A percentile compares a stretch with the other conserved stretches of the same genome.
Conservation (phyloP, 2,888 invertebrate species). For the Drosophila niveifrons region DNA sequence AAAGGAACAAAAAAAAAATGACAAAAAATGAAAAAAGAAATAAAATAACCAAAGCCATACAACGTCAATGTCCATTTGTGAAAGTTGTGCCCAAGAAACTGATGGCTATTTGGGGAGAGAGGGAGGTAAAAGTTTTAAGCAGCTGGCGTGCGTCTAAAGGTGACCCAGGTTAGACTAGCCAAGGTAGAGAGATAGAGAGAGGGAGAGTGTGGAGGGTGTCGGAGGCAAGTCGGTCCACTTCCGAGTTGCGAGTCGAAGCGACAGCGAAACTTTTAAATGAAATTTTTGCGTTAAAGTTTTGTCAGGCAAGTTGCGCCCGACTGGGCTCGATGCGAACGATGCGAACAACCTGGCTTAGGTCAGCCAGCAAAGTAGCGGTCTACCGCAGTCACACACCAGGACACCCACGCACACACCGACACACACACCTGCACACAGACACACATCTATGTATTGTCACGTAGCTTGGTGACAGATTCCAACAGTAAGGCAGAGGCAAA, state of each 20-base stretch:
- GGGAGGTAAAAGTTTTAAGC: conserved; percentile 57
- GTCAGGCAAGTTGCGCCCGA: conserved; percentile 66
- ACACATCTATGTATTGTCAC: conserved; percentile 74
- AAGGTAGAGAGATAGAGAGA: neutral
- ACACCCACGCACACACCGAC: conserved; percentile 20
- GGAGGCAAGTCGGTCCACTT: conserved; percentile 20
- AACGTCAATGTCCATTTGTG: conserved; percentile 77
- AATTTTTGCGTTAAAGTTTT: conserved; percentile 80
- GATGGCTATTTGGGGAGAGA: conserved; percentile 26
- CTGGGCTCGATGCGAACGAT: conserved; percentile 27
- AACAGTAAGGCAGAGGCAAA: conserved; percentile 41
- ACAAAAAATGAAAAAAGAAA: neutral
- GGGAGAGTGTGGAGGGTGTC: neutral
- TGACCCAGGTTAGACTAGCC: conserved; percentile 12
- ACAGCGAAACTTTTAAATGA: conserved; percentile 77
- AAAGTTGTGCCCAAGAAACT: conserved; percentile 69
- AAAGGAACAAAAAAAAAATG: conserved; percentile 26
- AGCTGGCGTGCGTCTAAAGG: conserved; percentile 62
- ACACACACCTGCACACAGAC: conserved; percentile 16
- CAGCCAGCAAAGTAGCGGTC: conserved; percentile 66
- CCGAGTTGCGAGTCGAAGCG: conserved; percentile 27
- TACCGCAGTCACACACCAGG: conserved; percentile 63
- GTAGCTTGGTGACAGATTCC: conserved; percentile 81
- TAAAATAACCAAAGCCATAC: conserved; percentile 46
- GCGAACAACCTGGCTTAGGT: conserved; percentile 68